Percentiles rank a stretch among this genome's conserved stretches.
phyloP scores from a whole-genome alignment of 2,113 vertebrate genomes.

The Malurus melanocephalus region DNA sequence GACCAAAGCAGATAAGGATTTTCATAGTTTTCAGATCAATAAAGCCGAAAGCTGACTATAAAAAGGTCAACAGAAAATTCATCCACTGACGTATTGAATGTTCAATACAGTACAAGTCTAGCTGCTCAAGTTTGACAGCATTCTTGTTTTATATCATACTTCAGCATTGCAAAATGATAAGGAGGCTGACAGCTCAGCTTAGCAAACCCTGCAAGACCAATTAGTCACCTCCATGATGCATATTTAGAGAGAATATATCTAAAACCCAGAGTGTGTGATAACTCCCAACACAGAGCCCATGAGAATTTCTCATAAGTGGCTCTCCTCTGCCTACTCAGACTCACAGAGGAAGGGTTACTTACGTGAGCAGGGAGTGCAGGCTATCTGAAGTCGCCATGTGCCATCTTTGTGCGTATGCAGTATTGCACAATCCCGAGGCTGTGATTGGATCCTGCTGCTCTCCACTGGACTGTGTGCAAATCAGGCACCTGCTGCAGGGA shows the following conservation, averaged over 20 bases:
- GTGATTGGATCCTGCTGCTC: not conserved
- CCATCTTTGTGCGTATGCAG: not conserved
- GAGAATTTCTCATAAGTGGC: not conserved
- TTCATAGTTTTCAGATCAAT: conserved; percentile 14
- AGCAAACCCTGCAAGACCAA: conserved; percentile 5
- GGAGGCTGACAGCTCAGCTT: conserved; percentile 20
- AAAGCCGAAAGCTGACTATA: not conserved
- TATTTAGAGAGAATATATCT: conserved; percentile 30
- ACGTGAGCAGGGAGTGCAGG: not conserved
- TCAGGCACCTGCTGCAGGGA: not conserved
- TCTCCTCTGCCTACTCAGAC: not conserved
- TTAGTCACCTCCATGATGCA: conserved; percentile 21
- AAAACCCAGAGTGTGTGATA: not conserved
- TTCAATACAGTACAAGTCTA: not conserved
- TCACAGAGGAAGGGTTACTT: not conserved
- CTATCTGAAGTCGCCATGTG: not conserved
- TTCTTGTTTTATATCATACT: conserved; percentile 51
- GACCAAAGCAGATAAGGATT: conserved; percentile 15
- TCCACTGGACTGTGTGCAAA: not conserved
- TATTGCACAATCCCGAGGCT: not conserved
- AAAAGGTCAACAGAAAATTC: conserved; percentile 20
- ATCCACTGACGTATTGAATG: not conserved
- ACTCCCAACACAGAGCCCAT: not conserved
- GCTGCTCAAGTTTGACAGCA: conserved; percentile 47
- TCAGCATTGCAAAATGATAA: conserved; percentile 40